Percentiles rank a stretch among this genome's conserved stretches.
Evolutionary conservation across 2,888 invertebrate species (phyloP).

Genomic region (Byasa hedistus): DNA sequence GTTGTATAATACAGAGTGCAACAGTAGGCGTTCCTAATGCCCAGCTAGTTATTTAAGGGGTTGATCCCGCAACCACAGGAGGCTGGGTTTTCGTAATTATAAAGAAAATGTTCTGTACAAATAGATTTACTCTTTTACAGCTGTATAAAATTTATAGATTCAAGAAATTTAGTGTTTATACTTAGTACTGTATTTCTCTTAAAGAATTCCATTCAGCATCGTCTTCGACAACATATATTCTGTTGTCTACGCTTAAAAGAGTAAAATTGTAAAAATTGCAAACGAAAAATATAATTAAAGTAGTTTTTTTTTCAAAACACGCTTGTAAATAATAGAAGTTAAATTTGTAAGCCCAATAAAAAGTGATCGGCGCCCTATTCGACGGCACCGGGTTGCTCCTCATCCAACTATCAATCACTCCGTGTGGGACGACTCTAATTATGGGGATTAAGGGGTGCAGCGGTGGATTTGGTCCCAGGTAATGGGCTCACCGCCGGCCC

Average conservation of each 20-base stretch:
- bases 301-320: slow-evolving; percentile 4
- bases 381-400: slow-evolving; percentile 50
- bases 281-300: background rate
- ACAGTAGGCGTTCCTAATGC: slow-evolving; percentile 66
- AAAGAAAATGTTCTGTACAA: slow-evolving; percentile 3
- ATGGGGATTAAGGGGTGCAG: slow-evolving; percentile 68
- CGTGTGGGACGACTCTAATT: slow-evolving; percentile 72
- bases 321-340: slow-evolving; percentile 19
- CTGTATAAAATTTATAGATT: background rate
- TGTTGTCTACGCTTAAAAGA: too few species aligned
- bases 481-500: slow-evolving; percentile 55
- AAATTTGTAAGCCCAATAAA: slow-evolving; percentile 43
- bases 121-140: background rate
- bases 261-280: too few species aligned
- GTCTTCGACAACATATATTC: too few species aligned
- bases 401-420: slow-evolving; percentile 70
- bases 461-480: slow-evolving; percentile 55
- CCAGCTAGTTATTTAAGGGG: slow-evolving; percentile 51
- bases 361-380: slow-evolving; percentile 72
- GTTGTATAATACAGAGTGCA: slow-evolving; percentile 51
- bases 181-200: too few species aligned
- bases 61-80: slow-evolving; percentile 52
- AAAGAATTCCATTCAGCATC: too few species aligned
- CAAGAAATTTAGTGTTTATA: too few species aligned
- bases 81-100: slow-evolving; percentile 32